Evolutionary conservation across 1,140 invertebrate genomes (phyloP).

Genomic region (Frieseomelitta varia): DNA sequence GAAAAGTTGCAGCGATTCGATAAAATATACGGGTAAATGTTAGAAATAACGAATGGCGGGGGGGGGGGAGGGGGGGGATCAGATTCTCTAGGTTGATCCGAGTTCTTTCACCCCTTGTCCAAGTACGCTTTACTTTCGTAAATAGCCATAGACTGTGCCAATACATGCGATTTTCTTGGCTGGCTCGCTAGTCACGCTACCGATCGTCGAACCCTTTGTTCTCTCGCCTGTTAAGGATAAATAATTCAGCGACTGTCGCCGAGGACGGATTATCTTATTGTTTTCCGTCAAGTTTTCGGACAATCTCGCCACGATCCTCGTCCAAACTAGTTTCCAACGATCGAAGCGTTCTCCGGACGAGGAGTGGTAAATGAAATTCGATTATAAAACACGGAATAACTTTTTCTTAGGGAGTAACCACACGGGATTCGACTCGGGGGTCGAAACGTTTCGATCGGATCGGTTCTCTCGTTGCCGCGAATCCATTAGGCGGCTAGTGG

Average conservation of each 20-base stretch:
- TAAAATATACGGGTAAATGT: too few relatives aligned
- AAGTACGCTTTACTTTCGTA: neutral
- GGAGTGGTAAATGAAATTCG: neutral
- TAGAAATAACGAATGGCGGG: too few relatives aligned
- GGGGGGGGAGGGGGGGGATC: too few relatives aligned
- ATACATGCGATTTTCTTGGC: neutral
- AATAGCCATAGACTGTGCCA: conserved; percentile 4
- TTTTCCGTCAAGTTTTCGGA: neutral
- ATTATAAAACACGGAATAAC: neutral
- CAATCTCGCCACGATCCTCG: neutral
- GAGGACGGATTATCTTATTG: neutral
- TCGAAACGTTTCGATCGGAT: neutral
- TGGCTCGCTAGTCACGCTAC: conserved; percentile 27
- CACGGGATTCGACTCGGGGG: too few relatives aligned
- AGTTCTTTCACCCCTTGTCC: neutral
- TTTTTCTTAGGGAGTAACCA: neutral
- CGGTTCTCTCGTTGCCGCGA: neutral
- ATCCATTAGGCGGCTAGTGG: neutral
- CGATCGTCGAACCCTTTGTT: conserved; percentile 32
- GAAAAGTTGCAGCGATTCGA: too few relatives aligned
- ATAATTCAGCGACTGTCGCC: conserved; percentile 28
- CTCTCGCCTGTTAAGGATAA: conserved; percentile 12
- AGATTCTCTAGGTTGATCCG: too few relatives aligned
- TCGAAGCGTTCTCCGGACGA: neutral
- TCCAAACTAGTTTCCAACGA: neutral